Percentiles rank a stretch among this genome's conserved stretches.
Conservation (phyloP, 2,797 vertebrate species). For the Ataeniobius toweri region DNA sequence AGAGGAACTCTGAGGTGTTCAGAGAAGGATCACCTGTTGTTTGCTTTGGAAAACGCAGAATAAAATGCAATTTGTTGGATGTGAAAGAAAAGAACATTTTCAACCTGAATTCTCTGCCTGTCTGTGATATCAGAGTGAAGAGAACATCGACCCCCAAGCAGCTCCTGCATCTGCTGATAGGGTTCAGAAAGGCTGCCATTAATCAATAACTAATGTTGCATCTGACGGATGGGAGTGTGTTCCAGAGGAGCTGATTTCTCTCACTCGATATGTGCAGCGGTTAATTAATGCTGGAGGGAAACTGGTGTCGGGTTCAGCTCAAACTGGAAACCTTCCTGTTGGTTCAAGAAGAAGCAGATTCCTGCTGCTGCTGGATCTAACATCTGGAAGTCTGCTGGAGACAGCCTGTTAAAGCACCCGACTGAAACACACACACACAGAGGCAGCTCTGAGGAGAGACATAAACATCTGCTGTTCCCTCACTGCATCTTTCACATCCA, state of each 20-base stretch:
- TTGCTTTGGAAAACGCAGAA: too few species aligned
- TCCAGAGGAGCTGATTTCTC: too few species aligned
- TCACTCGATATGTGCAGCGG: too few species aligned
- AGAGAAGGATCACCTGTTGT: too few species aligned
- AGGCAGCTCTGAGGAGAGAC: constrained; percentile 40
- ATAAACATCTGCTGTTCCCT: constrained; percentile 14
- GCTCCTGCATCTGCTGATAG: neutral
- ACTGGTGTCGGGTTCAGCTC: too few species aligned
- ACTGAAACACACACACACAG: neutral
- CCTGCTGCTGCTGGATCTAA: neutral
- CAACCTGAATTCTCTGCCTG: too few species aligned
- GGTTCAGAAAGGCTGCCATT: neutral
- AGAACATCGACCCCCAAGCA: neutral
- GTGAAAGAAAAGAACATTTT: too few species aligned
- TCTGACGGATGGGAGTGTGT: neutral
- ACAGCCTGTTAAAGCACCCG: neutral
- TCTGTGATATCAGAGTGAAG: too few species aligned
- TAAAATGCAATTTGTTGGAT: too few species aligned
- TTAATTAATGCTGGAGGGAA: too few species aligned
- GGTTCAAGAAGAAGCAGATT: neutral
- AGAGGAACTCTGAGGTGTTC: too few species aligned
- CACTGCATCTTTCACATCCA: neutral
- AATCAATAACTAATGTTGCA: neutral
- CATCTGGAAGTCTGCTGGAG: neutral
- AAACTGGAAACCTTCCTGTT: neutral